These are phyloP conservation scores for Enteromius radiatus DNA, from an alignment of 2,797 vertebrate species.

Conservation along the genomic window DNA sequence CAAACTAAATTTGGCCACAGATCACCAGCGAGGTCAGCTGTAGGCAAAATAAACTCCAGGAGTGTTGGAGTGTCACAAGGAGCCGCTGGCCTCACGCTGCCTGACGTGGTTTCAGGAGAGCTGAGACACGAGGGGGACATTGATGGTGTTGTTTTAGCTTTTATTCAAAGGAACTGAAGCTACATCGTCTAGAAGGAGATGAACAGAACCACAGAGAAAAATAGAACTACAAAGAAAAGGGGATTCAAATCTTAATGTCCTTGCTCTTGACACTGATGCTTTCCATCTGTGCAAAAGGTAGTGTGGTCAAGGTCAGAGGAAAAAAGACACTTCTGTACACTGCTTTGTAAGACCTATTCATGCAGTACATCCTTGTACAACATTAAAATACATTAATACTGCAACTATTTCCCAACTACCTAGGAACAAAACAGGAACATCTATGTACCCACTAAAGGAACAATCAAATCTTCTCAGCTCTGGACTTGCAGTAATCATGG, in stretches of 20 bases:
- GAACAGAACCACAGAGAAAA: slow-evolving; percentile 57
- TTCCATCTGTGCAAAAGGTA: slow-evolving; percentile 61
- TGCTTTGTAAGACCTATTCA: slow-evolving; percentile 34
- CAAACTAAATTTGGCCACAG: slow-evolving; percentile 70
- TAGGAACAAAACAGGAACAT: background rate
- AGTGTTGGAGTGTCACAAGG: slow-evolving; percentile 54
- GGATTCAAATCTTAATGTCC: slow-evolving; percentile 60
- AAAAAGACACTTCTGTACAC: slow-evolving; percentile 40
- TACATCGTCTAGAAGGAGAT: slow-evolving; percentile 54
- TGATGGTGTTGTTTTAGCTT: slow-evolving; percentile 63
- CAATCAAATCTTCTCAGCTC: background rate
- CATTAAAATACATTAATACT: background rate
- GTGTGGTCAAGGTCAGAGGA: slow-evolving; percentile 49
- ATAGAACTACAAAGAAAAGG: slow-evolving; percentile 61
- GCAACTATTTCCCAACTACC: background rate
- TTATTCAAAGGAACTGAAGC: slow-evolving; percentile 58
- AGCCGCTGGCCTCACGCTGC: slow-evolving; percentile 46
- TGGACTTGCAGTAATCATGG: background rate
- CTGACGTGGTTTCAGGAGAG: slow-evolving; percentile 55
- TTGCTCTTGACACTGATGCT: slow-evolving; percentile 61
- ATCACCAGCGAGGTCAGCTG: slow-evolving; percentile 66
- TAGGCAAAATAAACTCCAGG: slow-evolving; percentile 64
- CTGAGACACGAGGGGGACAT: slow-evolving; percentile 57
- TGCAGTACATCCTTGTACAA: background rate
- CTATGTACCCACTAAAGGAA: background rate